Percentiles rank a stretch among this genome's conserved stretches.
These are phyloP conservation scores for Ibycter americanus DNA, from an alignment of 2,797 vertebrate species.

Conservation along the genomic window DNA sequence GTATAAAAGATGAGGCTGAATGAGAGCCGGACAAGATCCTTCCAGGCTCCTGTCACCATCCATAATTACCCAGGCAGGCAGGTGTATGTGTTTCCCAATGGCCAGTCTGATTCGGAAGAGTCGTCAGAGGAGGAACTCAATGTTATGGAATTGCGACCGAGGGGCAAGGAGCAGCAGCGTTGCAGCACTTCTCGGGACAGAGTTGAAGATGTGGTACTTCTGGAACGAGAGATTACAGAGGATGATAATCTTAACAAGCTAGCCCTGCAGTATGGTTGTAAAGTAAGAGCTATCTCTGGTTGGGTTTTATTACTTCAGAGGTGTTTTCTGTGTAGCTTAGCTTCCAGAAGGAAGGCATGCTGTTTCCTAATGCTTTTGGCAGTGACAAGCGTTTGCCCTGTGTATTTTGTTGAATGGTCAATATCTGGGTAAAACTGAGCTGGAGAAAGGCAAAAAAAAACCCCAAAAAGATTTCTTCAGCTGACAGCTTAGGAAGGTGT, in stretches of 20 bases:
- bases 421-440: neutral
- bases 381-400: neutral
- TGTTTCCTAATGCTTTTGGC: neutral
- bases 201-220: slow-evolving; percentile 74
- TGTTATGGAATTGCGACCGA: slow-evolving; percentile 76
- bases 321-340: accelerated
- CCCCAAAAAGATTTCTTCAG: neutral
- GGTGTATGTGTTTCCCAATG: slow-evolving; percentile 83
- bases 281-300: slow-evolving; percentile 76
- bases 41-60: slow-evolving; percentile 86
- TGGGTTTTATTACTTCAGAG: neutral
- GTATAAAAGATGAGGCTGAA: slow-evolving; percentile 79
- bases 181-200: slow-evolving; percentile 3
- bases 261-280: slow-evolving; percentile 92
- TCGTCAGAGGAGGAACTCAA: slow-evolving; percentile 82
- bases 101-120: slow-evolving; percentile 64
- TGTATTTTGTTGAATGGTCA: neutral
- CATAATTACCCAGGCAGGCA: slow-evolving; percentile 84
- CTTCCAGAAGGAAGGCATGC: neutral
- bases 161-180: slow-evolving; percentile 66
- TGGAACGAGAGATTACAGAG: slow-evolving; percentile 82
- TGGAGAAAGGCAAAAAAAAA: neutral
- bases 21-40: slow-evolving; percentile 76
- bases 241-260: slow-evolving; percentile 92
- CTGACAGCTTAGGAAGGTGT: neutral